Evolutionary conservation across 2,113 vertebrate genomes (phyloP).

Genomic region (Solea senegalensis): DNA sequence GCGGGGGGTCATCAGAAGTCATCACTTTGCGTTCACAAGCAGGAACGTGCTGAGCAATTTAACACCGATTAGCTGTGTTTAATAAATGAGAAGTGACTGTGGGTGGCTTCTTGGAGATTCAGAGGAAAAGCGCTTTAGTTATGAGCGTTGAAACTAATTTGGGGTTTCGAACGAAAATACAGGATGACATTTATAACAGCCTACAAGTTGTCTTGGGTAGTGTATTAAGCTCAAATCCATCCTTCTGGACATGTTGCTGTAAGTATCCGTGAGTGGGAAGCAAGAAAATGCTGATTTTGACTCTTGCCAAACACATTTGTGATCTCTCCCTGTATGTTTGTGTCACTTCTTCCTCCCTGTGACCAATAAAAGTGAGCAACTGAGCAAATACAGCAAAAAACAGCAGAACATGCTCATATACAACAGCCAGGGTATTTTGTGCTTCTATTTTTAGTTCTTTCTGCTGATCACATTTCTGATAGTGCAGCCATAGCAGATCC

Average conservation of each 20-base stretch:
- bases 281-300: slow-evolving; percentile 10
- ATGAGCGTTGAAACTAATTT: slow-evolving; percentile 1
- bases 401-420: slow-evolving; percentile 45
- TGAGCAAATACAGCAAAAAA: slow-evolving; percentile 12
- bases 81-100: slow-evolving; percentile 42
- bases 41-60: slow-evolving; percentile 52
- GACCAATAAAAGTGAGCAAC: slow-evolving; percentile 50
- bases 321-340: slow-evolving; percentile 60
- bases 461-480: slow-evolving; percentile 61
- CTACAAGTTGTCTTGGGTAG: slow-evolving; percentile 8
- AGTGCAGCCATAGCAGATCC: slow-evolving; percentile 34
- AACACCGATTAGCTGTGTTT: slow-evolving; percentile 54
- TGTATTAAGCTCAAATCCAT: neutral
- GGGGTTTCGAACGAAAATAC: neutral
- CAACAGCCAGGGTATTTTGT: slow-evolving; percentile 54
- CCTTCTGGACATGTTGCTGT: slow-evolving; percentile 4
- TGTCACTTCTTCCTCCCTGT: slow-evolving; percentile 51
- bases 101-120: slow-evolving; percentile 11
- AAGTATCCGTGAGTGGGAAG: slow-evolving; percentile 43
- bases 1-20: slow-evolving; percentile 49
- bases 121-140: neutral
- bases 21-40: slow-evolving; percentile 34
- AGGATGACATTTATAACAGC: slow-evolving; percentile 19
- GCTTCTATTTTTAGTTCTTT: slow-evolving; percentile 58
- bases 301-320: slow-evolving; percentile 55